Evolutionary conservation across 30 jellyfish, hydroid and myxozoan species (phyloP).

Genomic region (Chironex yamaguchii): DNA sequence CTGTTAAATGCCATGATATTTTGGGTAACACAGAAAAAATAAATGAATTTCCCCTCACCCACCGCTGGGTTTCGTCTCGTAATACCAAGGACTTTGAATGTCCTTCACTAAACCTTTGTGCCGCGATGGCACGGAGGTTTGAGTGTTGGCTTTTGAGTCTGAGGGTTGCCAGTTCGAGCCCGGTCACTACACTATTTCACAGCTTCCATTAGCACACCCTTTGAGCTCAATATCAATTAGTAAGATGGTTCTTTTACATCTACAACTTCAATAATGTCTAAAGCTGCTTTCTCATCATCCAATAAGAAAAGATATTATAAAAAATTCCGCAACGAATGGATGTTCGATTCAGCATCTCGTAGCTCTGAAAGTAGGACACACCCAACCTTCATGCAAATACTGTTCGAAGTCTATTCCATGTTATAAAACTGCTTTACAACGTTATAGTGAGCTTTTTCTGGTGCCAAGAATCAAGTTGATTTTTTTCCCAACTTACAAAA

Average conservation of each 20-base stretch:
- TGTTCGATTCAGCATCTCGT: constrained; percentile 38
- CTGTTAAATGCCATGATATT: too few species aligned
- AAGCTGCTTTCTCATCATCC: neutral
- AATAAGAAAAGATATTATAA: neutral
- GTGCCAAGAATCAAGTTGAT: constrained; percentile 9
- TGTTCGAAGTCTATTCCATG: constrained; percentile 29
- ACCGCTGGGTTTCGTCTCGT: too few species aligned
- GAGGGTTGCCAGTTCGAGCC: too few species aligned
- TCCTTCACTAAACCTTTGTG: too few species aligned
- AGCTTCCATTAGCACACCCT: too few species aligned
- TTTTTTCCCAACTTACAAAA: neutral
- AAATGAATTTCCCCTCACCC: too few species aligned
- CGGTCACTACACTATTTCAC: too few species aligned
- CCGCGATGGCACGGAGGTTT: too few species aligned
- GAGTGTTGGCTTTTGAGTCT: too few species aligned
- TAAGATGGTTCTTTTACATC: neutral
- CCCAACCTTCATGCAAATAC: constrained; percentile 28
- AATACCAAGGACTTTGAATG: too few species aligned
- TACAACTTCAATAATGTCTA: neutral
- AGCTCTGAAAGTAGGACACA: constrained; percentile 39
- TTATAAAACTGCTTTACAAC: constrained; percentile 31
- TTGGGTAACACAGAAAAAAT: too few species aligned
- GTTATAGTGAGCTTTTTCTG: constrained; percentile 3
- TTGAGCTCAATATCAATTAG: neutral
- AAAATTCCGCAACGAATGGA: constrained; percentile 49